Evolutionary conservation across 2,113 vertebrate species (phyloP).

Genomic region (Strigops habroptila): DNA sequence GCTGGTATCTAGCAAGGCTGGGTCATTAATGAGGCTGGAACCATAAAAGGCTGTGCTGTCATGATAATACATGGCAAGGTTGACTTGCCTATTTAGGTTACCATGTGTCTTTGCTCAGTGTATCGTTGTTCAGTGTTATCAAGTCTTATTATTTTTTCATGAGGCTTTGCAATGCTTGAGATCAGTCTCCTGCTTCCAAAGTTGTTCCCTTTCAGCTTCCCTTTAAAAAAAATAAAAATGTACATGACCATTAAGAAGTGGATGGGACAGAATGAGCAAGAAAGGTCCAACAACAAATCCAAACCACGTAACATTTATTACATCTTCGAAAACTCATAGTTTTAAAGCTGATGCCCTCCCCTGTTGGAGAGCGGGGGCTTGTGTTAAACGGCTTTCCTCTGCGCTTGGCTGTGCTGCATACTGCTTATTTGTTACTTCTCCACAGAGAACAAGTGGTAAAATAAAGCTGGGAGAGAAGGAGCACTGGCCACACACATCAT

Average conservation of each 20-base stretch:
- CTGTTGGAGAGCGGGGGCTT: rapidly evolving
- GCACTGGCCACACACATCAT: rapidly evolving
- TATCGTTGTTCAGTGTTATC: background rate
- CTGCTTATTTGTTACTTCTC: background rate
- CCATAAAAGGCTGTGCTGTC: background rate
- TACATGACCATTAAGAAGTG: background rate
- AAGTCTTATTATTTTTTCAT: background rate
- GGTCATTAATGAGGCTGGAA: background rate
- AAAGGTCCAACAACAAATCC: background rate
- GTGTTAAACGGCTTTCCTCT: background rate
- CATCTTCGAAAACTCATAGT: background rate
- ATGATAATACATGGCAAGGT: background rate
- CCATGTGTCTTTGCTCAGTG: background rate
- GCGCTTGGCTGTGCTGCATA: background rate
- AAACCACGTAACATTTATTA: background rate
- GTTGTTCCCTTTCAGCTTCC: background rate
- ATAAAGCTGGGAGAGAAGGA: background rate
- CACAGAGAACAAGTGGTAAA: background rate
- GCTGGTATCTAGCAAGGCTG: background rate
- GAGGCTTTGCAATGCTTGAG: background rate
- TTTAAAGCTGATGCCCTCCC: background rate
- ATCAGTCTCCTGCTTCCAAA: background rate
- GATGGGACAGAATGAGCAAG: background rate
- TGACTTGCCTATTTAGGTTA: background rate
- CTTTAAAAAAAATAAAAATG: background rate